Evolutionary conservation across 2,888 invertebrate species (phyloP).

Genomic region (Eledona agricola): DNA sequence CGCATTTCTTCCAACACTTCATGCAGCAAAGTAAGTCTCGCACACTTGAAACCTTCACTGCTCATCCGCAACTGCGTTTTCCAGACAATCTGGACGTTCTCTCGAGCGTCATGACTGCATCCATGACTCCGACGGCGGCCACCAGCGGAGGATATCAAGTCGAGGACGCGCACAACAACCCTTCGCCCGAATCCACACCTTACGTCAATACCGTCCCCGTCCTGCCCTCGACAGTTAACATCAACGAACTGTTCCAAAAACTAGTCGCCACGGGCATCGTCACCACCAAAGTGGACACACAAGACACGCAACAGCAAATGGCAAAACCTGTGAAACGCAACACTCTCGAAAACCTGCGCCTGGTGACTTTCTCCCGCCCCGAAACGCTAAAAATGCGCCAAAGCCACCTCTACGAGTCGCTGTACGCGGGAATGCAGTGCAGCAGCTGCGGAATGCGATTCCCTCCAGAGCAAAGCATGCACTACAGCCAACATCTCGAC

Average conservation of each 20-base stretch:
- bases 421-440: constrained; percentile 95
- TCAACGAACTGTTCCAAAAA: constrained; percentile 85
- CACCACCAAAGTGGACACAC: constrained; percentile 49
- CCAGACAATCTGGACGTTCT: constrained; percentile 71
- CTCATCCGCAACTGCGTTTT: constrained; percentile 24
- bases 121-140: constrained; percentile 64
- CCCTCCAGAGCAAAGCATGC: constrained; percentile 86
- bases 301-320: constrained; percentile 7
- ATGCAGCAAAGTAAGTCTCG: constrained; percentile 57
- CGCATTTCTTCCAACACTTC: constrained; percentile 55
- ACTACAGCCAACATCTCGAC: constrained; percentile 95
- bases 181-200: constrained; percentile 13
- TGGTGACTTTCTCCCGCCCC: constrained; percentile 73
- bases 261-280: constrained; percentile 87
- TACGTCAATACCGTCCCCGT: constrained; percentile 21
- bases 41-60: background rate
- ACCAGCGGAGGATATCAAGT: constrained; percentile 67
- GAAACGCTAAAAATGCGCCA: constrained; percentile 81
- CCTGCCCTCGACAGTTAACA: constrained; percentile 66
- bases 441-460: constrained; percentile 95
- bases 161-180: constrained; percentile 50
- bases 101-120: constrained; percentile 71
- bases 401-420: constrained; percentile 70
- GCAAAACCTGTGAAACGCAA: constrained; percentile 38
- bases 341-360: constrained; percentile 64